Base-by-base conservation (phyloP, 2,888 invertebrate species). In the Strigamia crassipes region DNA sequence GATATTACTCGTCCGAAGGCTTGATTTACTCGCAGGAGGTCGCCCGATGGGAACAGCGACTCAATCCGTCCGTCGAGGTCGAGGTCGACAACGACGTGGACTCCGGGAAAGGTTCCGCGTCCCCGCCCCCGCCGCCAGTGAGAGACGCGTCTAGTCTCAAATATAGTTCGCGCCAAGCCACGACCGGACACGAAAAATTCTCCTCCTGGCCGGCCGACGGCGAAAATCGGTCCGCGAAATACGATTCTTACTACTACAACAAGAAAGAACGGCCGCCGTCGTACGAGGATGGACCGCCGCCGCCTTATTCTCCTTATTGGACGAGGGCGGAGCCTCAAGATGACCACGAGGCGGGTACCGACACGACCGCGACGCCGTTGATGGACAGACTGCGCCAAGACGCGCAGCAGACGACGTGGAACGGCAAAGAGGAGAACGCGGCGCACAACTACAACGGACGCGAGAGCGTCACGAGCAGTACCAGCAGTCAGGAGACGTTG, bases 131-230 rank as follows among this genome's bases (percentile, higher is more conserved):
- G 10, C 87, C 92, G 42, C 92, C 92, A 73, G 91, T 92, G 79
- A 89, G 92, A 85, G 92, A 92, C 87, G 90, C 92, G 38, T 91
- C 92, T 83, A 92, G 91, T 86, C 90, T 92, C 86, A 92, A 91
- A 87, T 90, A 91, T 84, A 90, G 92, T 85, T 91, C 91, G 1
- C 15, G 81, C 23, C 46, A 13, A 1, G 13, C 91, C 85, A 92
- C 92, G 78, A 91, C 92, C 83, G 92, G 92, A 83, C 93, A 93
- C 89, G 93, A 93, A 87, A 93, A 93, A 86, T 93, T 91, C 86
- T 93, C 93, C 1, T 92, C 92, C 83, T 93, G 93, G 93, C 93
- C 93, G 18, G 92, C 92, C 13, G 79, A 34, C 13, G 31, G 38
- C 13, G 61, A 66, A 12, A 23, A 21, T 31, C 78, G n/a, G 1